A percentile compares a stretch with the other conserved stretches of the same genome.
Evolutionary conservation across 2,888 invertebrate genomes (phyloP).

Genomic region (Oscheius sp.): DNA sequence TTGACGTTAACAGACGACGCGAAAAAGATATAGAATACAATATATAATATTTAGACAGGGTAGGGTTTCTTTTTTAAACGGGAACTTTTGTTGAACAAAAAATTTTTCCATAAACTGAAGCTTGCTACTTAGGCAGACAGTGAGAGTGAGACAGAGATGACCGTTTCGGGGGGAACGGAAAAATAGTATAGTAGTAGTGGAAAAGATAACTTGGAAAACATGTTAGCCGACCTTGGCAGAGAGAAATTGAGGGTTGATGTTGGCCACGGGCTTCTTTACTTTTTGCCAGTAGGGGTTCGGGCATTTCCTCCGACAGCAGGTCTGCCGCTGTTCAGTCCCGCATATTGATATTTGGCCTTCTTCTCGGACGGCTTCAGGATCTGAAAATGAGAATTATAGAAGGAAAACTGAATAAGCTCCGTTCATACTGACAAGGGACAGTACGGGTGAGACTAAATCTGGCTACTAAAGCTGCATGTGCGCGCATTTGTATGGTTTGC

Average conservation of each 20-base stretch:
- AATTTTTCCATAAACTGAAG: not conserved
- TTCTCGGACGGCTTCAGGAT: constrained; percentile 78
- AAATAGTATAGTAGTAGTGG: no score
- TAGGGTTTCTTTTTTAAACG: no score
- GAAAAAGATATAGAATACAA: constrained; percentile 14
- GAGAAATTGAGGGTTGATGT: not conserved
- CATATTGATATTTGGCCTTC: constrained; percentile 78
- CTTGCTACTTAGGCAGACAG: constrained; percentile 27
- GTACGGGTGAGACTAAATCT: no score
- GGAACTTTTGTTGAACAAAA: constrained; percentile 20
- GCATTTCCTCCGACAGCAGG: constrained; percentile 52
- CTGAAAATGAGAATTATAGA: constrained; percentile 65
- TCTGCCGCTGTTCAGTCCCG: constrained; percentile 74
- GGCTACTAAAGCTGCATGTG: no score
- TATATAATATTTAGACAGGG: no score
- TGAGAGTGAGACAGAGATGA: constrained; percentile 9
- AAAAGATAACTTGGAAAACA: not conserved
- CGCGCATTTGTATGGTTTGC: no score
- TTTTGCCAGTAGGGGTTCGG: constrained; percentile 22
- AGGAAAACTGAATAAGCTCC: no score
- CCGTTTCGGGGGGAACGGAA: not conserved
- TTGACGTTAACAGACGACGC: not conserved
- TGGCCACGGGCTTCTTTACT: constrained; percentile 1
- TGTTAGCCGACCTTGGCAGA: not conserved
- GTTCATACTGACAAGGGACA: no score